These are phyloP conservation scores for Tenthredo distinguenda DNA, from an alignment of 2,888 invertebrate species.

Conservation along the genomic window DNA sequence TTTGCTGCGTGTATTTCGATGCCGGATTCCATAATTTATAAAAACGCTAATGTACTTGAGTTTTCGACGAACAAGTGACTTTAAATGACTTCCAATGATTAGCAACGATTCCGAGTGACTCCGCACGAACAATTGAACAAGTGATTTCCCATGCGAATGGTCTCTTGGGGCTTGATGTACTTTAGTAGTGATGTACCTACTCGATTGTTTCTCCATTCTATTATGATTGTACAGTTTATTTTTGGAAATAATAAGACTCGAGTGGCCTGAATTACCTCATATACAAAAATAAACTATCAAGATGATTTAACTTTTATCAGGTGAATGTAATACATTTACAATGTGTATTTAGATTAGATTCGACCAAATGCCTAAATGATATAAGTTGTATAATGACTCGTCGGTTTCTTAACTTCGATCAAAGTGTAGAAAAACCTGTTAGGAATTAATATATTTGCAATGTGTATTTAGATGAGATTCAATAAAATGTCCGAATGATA, in stretches of 20 bases:
- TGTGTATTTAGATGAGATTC: no score
- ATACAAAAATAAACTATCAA: neutral
- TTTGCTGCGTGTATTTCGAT: neutral
- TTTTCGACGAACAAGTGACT: neutral
- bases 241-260: neutral
- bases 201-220: neutral
- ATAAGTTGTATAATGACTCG: neutral
- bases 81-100: conserved; percentile 2
- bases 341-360: neutral
- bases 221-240: neutral
- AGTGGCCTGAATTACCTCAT: no score
- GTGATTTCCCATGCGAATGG: neutral
- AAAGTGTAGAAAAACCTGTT: no score
- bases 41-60: neutral
- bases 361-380: neutral
- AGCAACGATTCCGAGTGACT: neutral
- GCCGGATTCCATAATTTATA: neutral
- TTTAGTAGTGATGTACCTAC: neutral
- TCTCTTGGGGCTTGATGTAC: neutral
- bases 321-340: no score
- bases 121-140: neutral
- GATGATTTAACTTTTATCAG: neutral
- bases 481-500: no score
- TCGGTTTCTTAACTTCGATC: no score
- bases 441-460: no score